Percentiles rank a stretch among this genome's conserved stretches.
Evolutionary conservation across 2,888 invertebrate genomes (phyloP).

Genomic region (Choreutis nemorana): DNA sequence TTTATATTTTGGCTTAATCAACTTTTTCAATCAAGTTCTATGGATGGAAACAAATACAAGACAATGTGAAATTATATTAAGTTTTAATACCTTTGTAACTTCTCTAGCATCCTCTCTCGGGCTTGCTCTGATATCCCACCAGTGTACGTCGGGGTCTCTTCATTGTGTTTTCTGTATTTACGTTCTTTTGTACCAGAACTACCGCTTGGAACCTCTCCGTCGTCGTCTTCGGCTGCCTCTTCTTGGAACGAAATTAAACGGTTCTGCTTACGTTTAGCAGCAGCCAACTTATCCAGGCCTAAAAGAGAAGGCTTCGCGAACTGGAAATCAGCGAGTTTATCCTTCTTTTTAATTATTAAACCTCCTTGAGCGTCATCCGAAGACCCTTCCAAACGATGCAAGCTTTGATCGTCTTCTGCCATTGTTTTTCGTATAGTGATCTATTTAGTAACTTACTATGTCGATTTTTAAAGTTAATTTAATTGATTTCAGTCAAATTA

Average conservation of each 20-base stretch:
- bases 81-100: slow-evolving; percentile 64
- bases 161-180: slow-evolving; percentile 79
- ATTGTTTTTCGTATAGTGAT: slow-evolving; percentile 16
- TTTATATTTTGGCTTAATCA: too few relatives aligned
- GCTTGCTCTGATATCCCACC: slow-evolving; percentile 89
- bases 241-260: slow-evolving; percentile 73
- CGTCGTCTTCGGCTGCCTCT: slow-evolving; percentile 30
- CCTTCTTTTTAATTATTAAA: slow-evolving; percentile 73
- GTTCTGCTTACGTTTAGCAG: slow-evolving; percentile 74
- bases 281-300: slow-evolving; percentile 87
- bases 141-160: slow-evolving; percentile 94
- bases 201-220: slow-evolving; percentile 21
- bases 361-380: slow-evolving; percentile 72
- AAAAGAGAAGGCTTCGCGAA: slow-evolving; percentile 79
- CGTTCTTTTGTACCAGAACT: slow-evolving; percentile 41
- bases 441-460: too few relatives aligned
- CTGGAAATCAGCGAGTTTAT: slow-evolving; percentile 71
- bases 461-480: too few relatives aligned
- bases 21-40: too few relatives aligned
- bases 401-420: slow-evolving; percentile 61
- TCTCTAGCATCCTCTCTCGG: slow-evolving; percentile 73
- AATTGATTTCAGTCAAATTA: too few relatives aligned
- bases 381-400: slow-evolving; percentile 78
- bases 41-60: not conserved
- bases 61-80: too few relatives aligned